phyloP scores from a whole-genome alignment of 2,888 invertebrate genomes.

The Erebia epiphron region DNA sequence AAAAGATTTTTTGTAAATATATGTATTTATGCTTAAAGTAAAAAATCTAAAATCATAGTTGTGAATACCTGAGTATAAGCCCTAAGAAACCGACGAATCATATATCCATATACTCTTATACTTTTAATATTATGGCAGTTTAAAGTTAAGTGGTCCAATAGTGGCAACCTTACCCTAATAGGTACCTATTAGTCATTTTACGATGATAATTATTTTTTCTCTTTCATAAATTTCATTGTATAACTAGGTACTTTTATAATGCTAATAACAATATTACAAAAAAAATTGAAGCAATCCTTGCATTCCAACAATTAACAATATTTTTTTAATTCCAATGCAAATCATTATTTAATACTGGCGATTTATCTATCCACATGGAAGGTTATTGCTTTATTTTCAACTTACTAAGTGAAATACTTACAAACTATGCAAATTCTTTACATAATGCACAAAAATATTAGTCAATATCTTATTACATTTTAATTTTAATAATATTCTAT shows the following conservation, averaged over 20 bases:
- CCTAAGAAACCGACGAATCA: too few relatives aligned
- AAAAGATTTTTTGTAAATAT: too few relatives aligned
- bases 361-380: slow-evolving; percentile 57
- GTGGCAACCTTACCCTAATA: too few relatives aligned
- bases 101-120: too few relatives aligned
- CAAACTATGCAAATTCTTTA: slow-evolving; percentile 49
- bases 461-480: slow-evolving; percentile 61
- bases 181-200: background rate
- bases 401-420: slow-evolving; percentile 42
- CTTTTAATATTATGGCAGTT: too few relatives aligned
- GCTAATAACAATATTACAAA: slow-evolving; percentile 33
- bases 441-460: slow-evolving; percentile 72
- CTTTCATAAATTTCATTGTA: slow-evolving; percentile 13
- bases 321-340: slow-evolving; percentile 32
- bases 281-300: slow-evolving; percentile 27
- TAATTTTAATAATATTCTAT: slow-evolving; percentile 55
- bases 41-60: too few relatives aligned
- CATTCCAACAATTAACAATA: slow-evolving; percentile 30
- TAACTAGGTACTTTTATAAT: slow-evolving; percentile 23
- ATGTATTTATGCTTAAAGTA: too few relatives aligned
- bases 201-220: slow-evolving; percentile 7
- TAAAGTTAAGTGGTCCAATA: too few relatives aligned
- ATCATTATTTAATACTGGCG: slow-evolving; percentile 64
- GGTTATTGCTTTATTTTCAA: slow-evolving; percentile 70
- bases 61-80: too few relatives aligned